phyloP scores from a whole-genome alignment of 2,797 vertebrate genomes.

The Staurois parvus region DNA sequence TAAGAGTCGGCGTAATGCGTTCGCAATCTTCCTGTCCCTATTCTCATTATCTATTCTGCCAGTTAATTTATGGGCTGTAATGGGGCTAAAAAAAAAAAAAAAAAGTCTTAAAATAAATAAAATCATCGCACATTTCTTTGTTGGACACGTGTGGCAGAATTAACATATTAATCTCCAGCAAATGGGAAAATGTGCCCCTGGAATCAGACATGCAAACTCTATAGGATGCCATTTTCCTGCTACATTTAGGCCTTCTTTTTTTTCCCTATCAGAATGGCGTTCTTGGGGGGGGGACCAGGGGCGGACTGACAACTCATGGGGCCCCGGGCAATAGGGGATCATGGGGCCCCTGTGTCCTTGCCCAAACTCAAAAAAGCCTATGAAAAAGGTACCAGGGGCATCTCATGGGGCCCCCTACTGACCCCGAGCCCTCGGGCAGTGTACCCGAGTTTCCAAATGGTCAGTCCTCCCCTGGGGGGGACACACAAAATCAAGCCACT shows the following conservation, averaged over 20 bases:
- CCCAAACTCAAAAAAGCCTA: too few species aligned
- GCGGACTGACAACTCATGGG: too few species aligned
- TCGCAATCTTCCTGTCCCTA: conserved; percentile 59
- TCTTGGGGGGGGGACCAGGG: conserved; percentile 54
- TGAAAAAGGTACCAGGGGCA: too few species aligned
- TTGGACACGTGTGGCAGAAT: conserved; percentile 66
- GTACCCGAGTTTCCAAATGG: too few species aligned
- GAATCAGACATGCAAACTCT: conserved; percentile 67
- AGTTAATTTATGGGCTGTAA: conserved; percentile 72
- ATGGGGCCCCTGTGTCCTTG: too few species aligned
- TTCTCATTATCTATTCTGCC: conserved; percentile 63
- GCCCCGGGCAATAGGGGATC: too few species aligned
- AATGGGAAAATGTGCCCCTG: conserved; percentile 67
- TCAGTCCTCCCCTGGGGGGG: too few species aligned
- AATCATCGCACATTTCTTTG: conserved; percentile 69
- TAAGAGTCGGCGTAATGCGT: conserved; percentile 67
- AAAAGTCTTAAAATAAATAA: conserved; percentile 69
- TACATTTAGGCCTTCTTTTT: conserved; percentile 59
- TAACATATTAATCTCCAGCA: conserved; percentile 73
- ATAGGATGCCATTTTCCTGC: conserved; percentile 66
- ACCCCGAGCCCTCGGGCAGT: too few species aligned
- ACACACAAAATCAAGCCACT: conserved; percentile 49
- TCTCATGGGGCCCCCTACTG: too few species aligned
- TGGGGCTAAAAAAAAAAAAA: conserved; percentile 53
- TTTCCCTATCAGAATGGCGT: conserved; percentile 3